Evolutionary conservation across 1,140 invertebrate genomes (phyloP), one percentile per base, ranked within the genome.

Genomic region (Mactra quadrangularis): DNA sequence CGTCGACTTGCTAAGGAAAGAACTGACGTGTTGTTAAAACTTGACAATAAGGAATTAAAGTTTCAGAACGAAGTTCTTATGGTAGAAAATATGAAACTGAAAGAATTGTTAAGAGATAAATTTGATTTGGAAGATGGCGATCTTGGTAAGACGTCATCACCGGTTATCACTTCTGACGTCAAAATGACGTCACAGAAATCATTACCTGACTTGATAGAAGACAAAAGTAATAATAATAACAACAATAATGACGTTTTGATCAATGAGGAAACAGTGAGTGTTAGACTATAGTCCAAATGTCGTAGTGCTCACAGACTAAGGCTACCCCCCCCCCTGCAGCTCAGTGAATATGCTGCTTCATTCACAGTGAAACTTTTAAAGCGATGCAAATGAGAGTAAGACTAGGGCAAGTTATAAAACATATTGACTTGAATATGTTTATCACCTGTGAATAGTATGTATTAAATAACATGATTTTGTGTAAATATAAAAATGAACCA

Each of bases 71-170:
- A 68, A 45, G 62, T 87, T 11, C 55, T 87, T 1, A n/a, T 55
- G 15, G 77, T 83, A 17, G 86, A 87, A 72, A 87, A 87, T 62
- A 57, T 45, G 9, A 72, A 75, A 41, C 64, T 86, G 0, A 86
- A 86, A 53, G 84, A 82, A 53, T 45, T 82, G 35, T 29, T 82
- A 19, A 27, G 79, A 47, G 62, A 70, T 3, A 38, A 19, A n/a
- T 3, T 50, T 17, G 64, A 71, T 38, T 45, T 9, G 15, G 1
- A 25, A 9, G 75, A 66, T 22, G 75, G 75, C 29, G 75, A 78
- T 31, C 29, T 78, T 6, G 75, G 75, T 19, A 41, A 38, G 1
- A 15, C 64, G n/a, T 41, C 64, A 41, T 41, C 38, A 15, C 6
- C 2, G 15, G 29, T 9, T 1, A 1, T 50, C 1, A 3, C n/a